Base-by-base conservation (phyloP, 30 jellyfish, hydroid and myxozoan genomes). In the Pseudorhiza aurosa region DNA sequence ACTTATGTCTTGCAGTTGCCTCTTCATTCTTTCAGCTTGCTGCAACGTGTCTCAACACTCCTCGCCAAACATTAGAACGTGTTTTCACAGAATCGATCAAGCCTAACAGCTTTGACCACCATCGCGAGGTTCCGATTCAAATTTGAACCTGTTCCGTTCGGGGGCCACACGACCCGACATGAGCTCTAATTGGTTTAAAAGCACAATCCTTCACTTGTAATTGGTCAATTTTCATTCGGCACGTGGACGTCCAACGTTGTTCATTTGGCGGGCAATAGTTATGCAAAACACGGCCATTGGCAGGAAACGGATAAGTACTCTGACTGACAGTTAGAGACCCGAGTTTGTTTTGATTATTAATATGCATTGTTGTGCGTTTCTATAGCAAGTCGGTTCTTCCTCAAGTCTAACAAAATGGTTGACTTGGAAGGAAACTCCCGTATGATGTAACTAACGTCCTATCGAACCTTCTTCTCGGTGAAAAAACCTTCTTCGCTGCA, bases 221-320 rank as follows among this genome's bases (percentile, higher is more conserved):
- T 60, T 60, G 75, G 75, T 6, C n/a, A 53, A 19, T 26, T 33
- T 10, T 10, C 24, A 19, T 37, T 1, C 6, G 75, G 75, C 50
- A 30, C 53, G 75, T 60, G 53, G 53, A 37, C 22, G 33, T 31
- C 37, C 12, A 57, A 29, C 51, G 75, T 60, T 60, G 75, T 28
- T 60, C 75, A 60, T 15, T 60, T 60, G 75, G 75, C 75, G 75
- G 75, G 75, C 75, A 60, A 6, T 47, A 47, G 22, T 47, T 47
- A 27, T 14, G n/a, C n/a, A n/a, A n/a, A n/a, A n/a, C n/a, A n/a
- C n/a, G n/a, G n/a, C n/a, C n/a, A n/a, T n/a, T n/a, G n/a, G n/a
- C n/a, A n/a, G n/a, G n/a, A n/a, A n/a, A n/a, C n/a, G n/a, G n/a
- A n/a, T n/a, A n/a, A n/a, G n/a, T n/a, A n/a, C n/a, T n/a, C n/a